Base-by-base conservation (phyloP, 2,888 invertebrate genomes). In the Mongoloraphidia duomilia region DNA sequence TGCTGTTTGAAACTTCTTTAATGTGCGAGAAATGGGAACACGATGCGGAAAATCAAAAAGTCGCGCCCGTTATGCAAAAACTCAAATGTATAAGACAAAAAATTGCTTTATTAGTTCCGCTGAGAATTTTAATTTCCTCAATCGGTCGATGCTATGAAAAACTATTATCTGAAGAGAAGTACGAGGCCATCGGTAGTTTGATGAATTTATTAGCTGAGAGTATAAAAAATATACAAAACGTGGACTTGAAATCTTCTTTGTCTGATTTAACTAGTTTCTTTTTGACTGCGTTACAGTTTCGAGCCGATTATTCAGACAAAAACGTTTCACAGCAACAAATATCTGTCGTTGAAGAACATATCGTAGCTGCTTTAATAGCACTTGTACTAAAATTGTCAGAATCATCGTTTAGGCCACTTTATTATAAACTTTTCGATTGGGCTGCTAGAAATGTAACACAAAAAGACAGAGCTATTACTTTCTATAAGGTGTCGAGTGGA, bases 311-410 rank as follows among this genome's bases (percentile, higher is more conserved):
- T 2, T 60, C 59, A 2, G 68, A 66, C 8, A 54, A 54, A 0
- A 53, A 61, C 8, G 59, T 63, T 2, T 57, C 67, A 2, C 53
- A 63, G 6, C 65, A 64, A 9, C 67, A 71, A 44, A 71, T 84
- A 0, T 72, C 75, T 36, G 60, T 61, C 11, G 79, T 87, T 0
- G 94, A 95, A 68, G 75, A 75, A 12, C 75, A 80, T 59, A 77
- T 89, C 0, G 77, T 90, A 1, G 79, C 83, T 55, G 80, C 89
- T 0, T 68, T 94, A n/a, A 81, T 86, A 2, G 73, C 79, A 44
- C 74, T 93, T 58, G 82, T 92, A 33, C 68, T 95, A 45, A 93
- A 93, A 66, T 69, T 95, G 34, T 92, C 92, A 0, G 95, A 95
- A 65, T 80, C 82, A 1, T 81, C 82, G 39, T 96, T 96, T 67